These are phyloP conservation scores for Eulemur rubriventer DNA, from an alignment of 2,797 vertebrate genomes.

Conservation along the genomic window DNA sequence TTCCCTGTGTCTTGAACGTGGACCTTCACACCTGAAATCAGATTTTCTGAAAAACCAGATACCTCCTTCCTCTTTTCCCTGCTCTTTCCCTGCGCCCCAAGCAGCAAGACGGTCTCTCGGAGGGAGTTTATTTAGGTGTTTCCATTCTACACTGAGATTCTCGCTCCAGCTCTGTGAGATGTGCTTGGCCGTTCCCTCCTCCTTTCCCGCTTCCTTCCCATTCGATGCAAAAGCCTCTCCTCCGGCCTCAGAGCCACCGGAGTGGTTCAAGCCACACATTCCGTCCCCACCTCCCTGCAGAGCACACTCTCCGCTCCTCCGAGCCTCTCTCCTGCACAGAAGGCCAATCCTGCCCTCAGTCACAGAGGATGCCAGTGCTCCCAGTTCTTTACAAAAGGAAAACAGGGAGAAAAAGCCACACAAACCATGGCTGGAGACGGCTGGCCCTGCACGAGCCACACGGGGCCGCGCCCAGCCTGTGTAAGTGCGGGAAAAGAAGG, in stretches of 20 bases:
- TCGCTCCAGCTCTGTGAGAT: not conserved
- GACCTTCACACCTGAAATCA: not conserved
- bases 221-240: too few relatives aligned
- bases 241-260: not conserved
- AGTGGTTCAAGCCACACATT: accelerated
- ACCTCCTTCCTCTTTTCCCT: accelerated
- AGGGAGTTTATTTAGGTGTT: too few relatives aligned
- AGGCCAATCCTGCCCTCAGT: accelerated
- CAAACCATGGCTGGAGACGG: accelerated
- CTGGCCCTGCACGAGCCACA: accelerated
- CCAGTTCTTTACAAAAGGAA: not conserved
- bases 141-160: not conserved
- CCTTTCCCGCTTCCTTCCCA: not conserved
- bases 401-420: not conserved
- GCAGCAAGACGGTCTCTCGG: accelerated
- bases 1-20: accelerated
- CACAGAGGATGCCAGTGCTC: accelerated
- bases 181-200: accelerated
- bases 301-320: accelerated
- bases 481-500: accelerated
- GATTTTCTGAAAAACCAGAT: not conserved
- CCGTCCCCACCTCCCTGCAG: not conserved
- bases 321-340: not conserved
- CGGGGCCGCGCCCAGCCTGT: not conserved
- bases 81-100: not conserved